phyloP scores from a whole-genome alignment of 2,888 invertebrate genomes.

The Brachypterus glaber region DNA sequence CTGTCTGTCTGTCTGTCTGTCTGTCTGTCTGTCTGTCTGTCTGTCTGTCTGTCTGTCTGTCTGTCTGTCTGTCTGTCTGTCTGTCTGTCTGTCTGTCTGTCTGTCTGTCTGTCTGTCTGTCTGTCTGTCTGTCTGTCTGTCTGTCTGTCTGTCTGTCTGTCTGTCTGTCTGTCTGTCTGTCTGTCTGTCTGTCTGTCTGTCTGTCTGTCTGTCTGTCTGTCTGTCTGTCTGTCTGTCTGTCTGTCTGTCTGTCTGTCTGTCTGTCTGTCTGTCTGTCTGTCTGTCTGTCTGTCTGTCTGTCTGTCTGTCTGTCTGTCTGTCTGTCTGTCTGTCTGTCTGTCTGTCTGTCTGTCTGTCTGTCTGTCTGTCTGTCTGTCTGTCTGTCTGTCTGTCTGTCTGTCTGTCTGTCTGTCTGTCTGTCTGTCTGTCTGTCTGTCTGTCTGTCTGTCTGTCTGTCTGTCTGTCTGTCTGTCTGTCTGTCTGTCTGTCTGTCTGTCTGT shows the following conservation, averaged over 20 bases:
- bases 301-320: conserved; percentile 1
- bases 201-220: conserved; percentile 1
- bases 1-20: conserved; percentile 1
- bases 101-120: conserved; percentile 1
- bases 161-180: conserved; percentile 1
- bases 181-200: conserved; percentile 1
- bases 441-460: no score
- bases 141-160: conserved; percentile 1
- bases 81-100: conserved; percentile 1
- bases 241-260: conserved; percentile 1
- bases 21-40: conserved; percentile 1
- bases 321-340: conserved; percentile 1
- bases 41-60: conserved; percentile 1
- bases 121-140: conserved; percentile 1
- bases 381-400: conserved; percentile 1
- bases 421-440: conserved; percentile 1
- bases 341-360: conserved; percentile 1
- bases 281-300: conserved; percentile 1
- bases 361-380: conserved; percentile 1
- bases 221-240: conserved; percentile 1
- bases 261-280: conserved; percentile 1
- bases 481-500: no score
- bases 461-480: no score
- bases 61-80: conserved; percentile 1
- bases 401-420: conserved; percentile 1